Base-by-base conservation (phyloP, 2,113 vertebrate species). In the Callaeas wilsoni region DNA sequence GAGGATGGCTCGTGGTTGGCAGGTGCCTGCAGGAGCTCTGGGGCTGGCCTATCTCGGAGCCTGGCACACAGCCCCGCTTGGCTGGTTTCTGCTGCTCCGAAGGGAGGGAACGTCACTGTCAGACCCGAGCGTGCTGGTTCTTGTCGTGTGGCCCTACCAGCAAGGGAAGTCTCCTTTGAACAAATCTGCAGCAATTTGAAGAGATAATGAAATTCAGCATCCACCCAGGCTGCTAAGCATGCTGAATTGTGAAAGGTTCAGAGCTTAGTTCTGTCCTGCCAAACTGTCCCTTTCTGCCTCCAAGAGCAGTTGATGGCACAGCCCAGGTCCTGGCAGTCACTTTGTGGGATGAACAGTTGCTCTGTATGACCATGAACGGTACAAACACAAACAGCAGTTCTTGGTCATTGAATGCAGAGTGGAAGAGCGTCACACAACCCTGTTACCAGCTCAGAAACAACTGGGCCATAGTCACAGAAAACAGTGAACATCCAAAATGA, bases 21-120 rank as follows among this genome's bases (percentile, higher is more conserved):
- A 96, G 96, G 93, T 97, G 95, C 79, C 93, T 93, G 70, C 91
- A 90, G 89, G 87, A 96, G 62, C 41, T 12, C 37, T 63, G 57
- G 12, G 4, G 47, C 71, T 87, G 56, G 33, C 85, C 85, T 87
- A 77, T 95, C 94, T 67, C 26, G 11, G 46, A 17, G 86, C 63
- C 91, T 96, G 96, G 87, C 95, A 96, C 70, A 13, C 39, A 50
- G 88, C 77, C 59, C 71, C 1, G 23, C 92, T 50, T 53, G 96
- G 93, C 94, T 93, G 84, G 42, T 29, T 97, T 64, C 68, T 91
- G 89, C 75, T 0, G 29, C 92, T 96, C 93, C 55, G 18, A 16
- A 87, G 88, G 95, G 46, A 30, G 84, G 15, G 91, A 95, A 73
- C 81, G 47, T 93, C 96, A 89, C 42, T 11, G 80, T 78, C 94